Percentiles rank a stretch among this genome's conserved stretches.
Evolutionary conservation across 2,113 vertebrate species (phyloP).

Genomic region (Epinephelus cyanopodus): DNA sequence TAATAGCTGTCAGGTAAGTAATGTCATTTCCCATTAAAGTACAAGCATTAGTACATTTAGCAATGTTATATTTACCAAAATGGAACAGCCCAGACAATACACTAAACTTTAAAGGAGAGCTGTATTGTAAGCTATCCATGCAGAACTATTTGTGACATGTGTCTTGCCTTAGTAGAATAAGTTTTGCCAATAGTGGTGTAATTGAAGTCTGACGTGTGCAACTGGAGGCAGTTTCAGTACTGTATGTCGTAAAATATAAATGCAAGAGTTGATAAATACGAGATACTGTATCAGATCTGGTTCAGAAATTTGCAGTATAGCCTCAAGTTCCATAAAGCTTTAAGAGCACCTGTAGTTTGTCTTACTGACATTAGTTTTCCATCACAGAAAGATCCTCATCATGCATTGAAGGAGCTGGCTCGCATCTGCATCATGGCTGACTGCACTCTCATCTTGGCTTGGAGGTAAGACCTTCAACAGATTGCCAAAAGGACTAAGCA

Average conservation of each 20-base stretch:
- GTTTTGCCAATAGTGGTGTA: slow-evolving; percentile 10
- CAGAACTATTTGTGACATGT: slow-evolving; percentile 26
- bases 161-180: slow-evolving; percentile 14
- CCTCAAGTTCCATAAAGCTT: not conserved
- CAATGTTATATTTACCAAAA: slow-evolving; percentile 6
- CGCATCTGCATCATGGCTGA: slow-evolving; percentile 92
- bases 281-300: not conserved
- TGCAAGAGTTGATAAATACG: not conserved
- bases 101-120: not conserved
- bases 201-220: slow-evolving; percentile 29
- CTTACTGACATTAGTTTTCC: not conserved
- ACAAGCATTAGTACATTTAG: not conserved
- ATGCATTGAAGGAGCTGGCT: slow-evolving; percentile 90
- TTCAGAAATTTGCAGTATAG: not conserved
- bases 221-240: slow-evolving; percentile 23
- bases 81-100: not conserved
- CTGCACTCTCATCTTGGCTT: slow-evolving; percentile 92
- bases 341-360: not conserved
- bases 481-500: not conserved
- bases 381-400: slow-evolving; percentile 91
- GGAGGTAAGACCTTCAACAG: slow-evolving; percentile 86
- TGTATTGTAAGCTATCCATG: slow-evolving; percentile 26
- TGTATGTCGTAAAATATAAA: not conserved
- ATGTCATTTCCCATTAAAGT: not conserved
- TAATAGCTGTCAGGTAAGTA: not conserved